A percentile compares a stretch with the other conserved stretches of the same genome.
Evolutionary conservation across 2,113 vertebrate genomes (phyloP).

Genomic region (Micromys minutus): DNA sequence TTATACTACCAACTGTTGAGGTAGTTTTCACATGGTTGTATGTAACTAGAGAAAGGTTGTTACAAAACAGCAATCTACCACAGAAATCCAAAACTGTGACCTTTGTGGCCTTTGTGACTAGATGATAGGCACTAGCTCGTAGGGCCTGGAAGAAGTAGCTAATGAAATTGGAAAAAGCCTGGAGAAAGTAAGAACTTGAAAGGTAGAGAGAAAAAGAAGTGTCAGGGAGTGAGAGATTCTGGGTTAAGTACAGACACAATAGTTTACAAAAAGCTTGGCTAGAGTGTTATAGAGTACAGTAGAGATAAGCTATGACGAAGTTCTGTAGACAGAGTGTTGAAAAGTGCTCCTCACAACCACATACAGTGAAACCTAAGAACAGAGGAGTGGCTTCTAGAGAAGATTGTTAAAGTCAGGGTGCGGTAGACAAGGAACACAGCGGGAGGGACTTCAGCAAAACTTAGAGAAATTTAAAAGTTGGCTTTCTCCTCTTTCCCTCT

Average conservation of each 20-base stretch:
- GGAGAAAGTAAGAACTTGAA: background rate
- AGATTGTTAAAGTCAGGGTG: background rate
- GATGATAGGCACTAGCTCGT: background rate
- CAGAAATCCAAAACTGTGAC: background rate
- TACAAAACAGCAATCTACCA: background rate
- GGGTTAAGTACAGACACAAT: background rate
- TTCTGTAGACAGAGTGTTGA: background rate
- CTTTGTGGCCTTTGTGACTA: background rate
- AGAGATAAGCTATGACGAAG: background rate
- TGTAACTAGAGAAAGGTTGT: background rate
- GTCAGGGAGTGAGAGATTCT: background rate
- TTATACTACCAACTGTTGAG: background rate
- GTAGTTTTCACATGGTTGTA: background rate
- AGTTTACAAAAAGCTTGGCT: background rate
- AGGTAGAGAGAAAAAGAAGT: background rate
- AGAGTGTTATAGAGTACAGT: background rate
- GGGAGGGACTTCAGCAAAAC: background rate
- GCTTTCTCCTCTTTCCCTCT: background rate
- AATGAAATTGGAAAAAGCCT: background rate
- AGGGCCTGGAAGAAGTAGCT: background rate
- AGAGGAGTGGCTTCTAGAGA: background rate
- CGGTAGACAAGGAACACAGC: background rate
- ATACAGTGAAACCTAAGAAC: background rate
- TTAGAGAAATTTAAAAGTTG: constrained; percentile 11
- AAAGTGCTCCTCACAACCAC: background rate